phyloP scores from a whole-genome alignment of 2,888 invertebrate genomes.

The Eristalinus aeneus region DNA sequence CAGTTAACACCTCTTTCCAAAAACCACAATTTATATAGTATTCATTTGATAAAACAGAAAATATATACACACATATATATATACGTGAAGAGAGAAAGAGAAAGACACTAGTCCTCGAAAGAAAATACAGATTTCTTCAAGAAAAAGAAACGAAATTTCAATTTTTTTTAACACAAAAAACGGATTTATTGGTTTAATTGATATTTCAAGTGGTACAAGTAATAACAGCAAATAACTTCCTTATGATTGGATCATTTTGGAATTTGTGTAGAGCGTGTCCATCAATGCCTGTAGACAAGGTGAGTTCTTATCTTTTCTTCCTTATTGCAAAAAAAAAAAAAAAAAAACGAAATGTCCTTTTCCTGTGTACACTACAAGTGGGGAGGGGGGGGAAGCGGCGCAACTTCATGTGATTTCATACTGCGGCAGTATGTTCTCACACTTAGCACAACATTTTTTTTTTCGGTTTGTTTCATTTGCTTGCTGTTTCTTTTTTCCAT shows the following conservation, averaged over 20 bases:
- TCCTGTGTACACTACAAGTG: not conserved
- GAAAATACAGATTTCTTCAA: not conserved
- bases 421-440: conserved; percentile 43
- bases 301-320: conserved; percentile 80
- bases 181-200: conserved; percentile 3
- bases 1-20: conserved; percentile 25
- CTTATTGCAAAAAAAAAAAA: not conserved
- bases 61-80: not conserved
- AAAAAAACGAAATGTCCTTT: not conserved
- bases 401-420: conserved; percentile 57
- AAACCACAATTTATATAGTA: too few species aligned
- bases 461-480: too few species aligned
- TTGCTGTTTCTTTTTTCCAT: conserved; percentile 9
- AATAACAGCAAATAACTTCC: conserved; percentile 78
- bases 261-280: conserved; percentile 98
- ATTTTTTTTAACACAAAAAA: conserved; percentile 6
- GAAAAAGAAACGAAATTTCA: not conserved
- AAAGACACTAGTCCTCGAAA: not conserved
- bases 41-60: not conserved
- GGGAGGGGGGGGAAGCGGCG: too few species aligned
- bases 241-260: conserved; percentile 98
- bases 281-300: conserved; percentile 98
- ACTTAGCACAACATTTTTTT: not conserved
- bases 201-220: conserved; percentile 40
- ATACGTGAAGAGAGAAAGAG: too few species aligned